phyloP scores from a whole-genome alignment of 2,797 vertebrate genomes.

The Pipistrellus pygmaeus region DNA sequence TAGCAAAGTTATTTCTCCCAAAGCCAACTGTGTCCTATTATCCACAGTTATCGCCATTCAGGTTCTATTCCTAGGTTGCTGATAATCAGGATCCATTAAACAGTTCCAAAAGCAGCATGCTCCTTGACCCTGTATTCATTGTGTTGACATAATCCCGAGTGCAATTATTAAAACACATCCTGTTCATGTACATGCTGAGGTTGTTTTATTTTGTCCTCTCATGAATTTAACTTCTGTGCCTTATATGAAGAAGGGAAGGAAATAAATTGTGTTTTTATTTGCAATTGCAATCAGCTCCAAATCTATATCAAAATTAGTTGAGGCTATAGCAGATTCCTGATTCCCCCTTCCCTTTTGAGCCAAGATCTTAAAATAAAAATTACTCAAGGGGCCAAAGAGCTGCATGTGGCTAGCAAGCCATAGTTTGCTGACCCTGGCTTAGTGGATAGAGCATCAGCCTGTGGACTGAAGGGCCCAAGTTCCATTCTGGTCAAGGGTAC shows the following conservation, averaged over 20 bases:
- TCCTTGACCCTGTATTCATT: background rate
- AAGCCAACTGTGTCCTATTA: background rate
- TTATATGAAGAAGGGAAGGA: conserved; percentile 25
- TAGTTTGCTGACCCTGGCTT: too few relatives aligned
- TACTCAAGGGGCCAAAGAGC: background rate
- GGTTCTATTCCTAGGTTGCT: background rate
- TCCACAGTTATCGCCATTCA: background rate
- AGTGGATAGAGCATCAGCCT: too few relatives aligned
- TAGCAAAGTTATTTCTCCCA: conserved; percentile 1
- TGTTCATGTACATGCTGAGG: background rate
- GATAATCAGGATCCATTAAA: background rate
- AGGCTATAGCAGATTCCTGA: background rate
- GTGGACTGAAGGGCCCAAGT: too few relatives aligned
- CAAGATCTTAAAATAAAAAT: background rate
- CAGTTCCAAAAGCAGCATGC: background rate
- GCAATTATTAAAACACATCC: background rate
- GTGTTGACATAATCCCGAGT: conserved; percentile 35
- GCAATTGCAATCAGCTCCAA: background rate
- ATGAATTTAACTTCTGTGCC: background rate
- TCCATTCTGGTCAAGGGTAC: too few relatives aligned
- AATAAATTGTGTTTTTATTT: conserved; percentile 38
- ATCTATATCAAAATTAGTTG: background rate
- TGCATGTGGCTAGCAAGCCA: too few relatives aligned
- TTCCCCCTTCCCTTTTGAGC: background rate
- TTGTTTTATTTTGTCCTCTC: background rate